Evolutionary conservation across 2,797 vertebrate species (phyloP).

Genomic region (Hydrolagus colliei): DNA sequence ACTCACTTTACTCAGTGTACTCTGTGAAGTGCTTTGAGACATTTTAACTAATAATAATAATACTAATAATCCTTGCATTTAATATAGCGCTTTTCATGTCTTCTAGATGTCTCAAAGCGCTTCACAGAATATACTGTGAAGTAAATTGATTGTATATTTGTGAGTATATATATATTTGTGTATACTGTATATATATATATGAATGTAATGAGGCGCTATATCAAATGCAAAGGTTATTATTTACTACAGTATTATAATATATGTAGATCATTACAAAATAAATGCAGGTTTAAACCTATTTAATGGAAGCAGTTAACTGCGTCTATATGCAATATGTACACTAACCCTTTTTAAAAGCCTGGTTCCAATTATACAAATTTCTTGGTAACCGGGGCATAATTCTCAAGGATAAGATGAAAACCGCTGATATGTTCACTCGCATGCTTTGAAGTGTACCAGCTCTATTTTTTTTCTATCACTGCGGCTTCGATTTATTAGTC

Average conservation of each 20-base stretch:
- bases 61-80: too few species aligned
- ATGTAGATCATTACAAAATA: neutral
- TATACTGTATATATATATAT: too few species aligned
- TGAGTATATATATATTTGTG: too few species aligned
- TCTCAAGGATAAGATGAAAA: slow-evolving; percentile 8
- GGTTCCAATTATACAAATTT: neutral
- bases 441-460: neutral
- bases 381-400: neutral
- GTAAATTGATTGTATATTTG: too few species aligned
- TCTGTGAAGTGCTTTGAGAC: too few species aligned
- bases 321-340: neutral
- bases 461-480: neutral
- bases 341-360: neutral
- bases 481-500: neutral
- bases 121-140: too few species aligned
- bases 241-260: neutral
- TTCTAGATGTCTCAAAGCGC: too few species aligned
- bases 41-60: too few species aligned
- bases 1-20: too few species aligned
- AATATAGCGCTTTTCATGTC: too few species aligned
- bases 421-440: neutral
- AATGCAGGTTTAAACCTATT: neutral
- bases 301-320: neutral
- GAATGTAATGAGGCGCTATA: too few species aligned
- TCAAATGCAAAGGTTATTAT: too few species aligned